phyloP scores from a whole-genome alignment of 2,797 vertebrate genomes.

The Arnoldichthys spilopterus region DNA sequence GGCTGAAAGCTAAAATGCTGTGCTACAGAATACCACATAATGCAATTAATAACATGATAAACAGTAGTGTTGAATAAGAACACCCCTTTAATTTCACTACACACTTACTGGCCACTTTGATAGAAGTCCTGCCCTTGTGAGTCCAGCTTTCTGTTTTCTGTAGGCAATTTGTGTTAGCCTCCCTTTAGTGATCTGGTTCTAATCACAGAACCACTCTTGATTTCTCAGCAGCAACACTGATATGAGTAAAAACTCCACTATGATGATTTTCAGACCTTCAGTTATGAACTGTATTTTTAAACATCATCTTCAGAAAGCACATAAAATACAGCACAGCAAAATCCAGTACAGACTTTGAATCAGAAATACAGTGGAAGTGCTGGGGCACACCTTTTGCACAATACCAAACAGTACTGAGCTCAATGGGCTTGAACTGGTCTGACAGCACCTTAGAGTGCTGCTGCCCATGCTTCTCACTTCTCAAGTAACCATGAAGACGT shows the following conservation, averaged over 20 bases:
- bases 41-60: background rate
- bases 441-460: background rate
- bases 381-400: constrained; percentile 14
- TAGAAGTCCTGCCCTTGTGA: background rate
- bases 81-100: background rate
- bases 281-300: background rate
- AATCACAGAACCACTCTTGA: background rate
- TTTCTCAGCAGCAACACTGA: background rate
- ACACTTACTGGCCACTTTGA: background rate
- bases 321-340: background rate
- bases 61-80: background rate
- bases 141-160: background rate
- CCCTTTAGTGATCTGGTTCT: background rate
- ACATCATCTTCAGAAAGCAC: background rate
- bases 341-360: background rate
- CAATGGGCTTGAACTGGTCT: background rate
- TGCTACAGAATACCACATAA: background rate
- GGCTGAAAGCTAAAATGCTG: background rate
- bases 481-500: constrained; percentile 15
- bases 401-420: constrained; percentile 1
- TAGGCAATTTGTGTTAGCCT: background rate
- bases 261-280: background rate
- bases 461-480: background rate
- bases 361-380: constrained; percentile 8
- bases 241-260: background rate